Evolutionary conservation across 2,113 vertebrate species (phyloP).

Genomic region (Syngnathus typhle): DNA sequence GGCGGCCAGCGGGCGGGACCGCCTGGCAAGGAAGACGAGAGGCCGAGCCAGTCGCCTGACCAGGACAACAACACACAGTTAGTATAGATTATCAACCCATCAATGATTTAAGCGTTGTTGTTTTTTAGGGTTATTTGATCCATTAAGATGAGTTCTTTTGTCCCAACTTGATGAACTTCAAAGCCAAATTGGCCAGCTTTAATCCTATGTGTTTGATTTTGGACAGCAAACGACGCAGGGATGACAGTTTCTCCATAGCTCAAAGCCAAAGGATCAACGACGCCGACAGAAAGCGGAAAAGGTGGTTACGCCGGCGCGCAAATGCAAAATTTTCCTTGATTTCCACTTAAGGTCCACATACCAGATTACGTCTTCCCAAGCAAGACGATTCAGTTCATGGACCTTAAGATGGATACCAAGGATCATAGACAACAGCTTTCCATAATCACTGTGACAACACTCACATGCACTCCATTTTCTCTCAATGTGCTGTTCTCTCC

Average conservation of each 20-base stretch:
- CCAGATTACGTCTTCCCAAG: too few relatives aligned
- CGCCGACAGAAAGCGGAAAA: constrained; percentile 95
- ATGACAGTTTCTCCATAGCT: constrained; percentile 81
- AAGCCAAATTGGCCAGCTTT: background rate
- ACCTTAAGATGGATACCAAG: background rate
- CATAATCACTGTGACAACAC: background rate
- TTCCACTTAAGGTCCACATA: background rate
- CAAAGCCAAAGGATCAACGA: constrained; percentile 84
- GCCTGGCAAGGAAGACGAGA: constrained; percentile 64
- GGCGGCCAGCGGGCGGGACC: constrained; percentile 64
- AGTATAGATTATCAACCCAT: constrained; percentile 26
- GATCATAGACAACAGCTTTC: background rate
- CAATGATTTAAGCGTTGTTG: too few relatives aligned
- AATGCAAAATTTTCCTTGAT: background rate
- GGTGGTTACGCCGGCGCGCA: constrained; percentile 71
- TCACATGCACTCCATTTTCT: background rate
- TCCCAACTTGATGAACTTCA: too few relatives aligned
- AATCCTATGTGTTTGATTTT: background rate
- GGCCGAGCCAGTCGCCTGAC: constrained; percentile 64
- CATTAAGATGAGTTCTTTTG: too few relatives aligned
- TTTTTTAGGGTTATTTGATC: too few relatives aligned
- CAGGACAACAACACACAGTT: constrained; percentile 77
- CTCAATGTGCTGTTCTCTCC: constrained; percentile 57
- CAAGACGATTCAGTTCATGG: background rate
- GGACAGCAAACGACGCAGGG: constrained; percentile 79